Evolutionary conservation across 2,888 invertebrate species (phyloP).

Genomic region (Crematogaster levior): DNA sequence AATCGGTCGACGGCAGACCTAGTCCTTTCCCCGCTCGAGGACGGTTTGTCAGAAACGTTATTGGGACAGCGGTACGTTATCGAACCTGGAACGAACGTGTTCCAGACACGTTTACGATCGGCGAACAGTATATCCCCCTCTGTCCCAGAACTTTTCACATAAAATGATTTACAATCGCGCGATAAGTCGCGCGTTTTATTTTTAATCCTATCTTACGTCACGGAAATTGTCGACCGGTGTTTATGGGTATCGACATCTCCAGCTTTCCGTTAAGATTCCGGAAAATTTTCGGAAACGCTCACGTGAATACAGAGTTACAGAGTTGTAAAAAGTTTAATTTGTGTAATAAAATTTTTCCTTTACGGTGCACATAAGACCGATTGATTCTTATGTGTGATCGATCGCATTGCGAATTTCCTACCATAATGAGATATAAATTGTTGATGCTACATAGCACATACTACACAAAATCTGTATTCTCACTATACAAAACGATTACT

Average conservation of each 20-base stretch:
- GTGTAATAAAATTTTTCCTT: slow-evolving; percentile 25
- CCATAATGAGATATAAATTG: slow-evolving; percentile 62
- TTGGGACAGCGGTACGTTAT: slow-evolving; percentile 60
- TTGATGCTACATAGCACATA: slow-evolving; percentile 50
- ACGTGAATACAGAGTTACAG: background rate
- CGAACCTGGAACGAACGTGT: slow-evolving; percentile 50
- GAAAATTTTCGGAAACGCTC: background rate
- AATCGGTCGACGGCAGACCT: slow-evolving; percentile 36
- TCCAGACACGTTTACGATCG: slow-evolving; percentile 60
- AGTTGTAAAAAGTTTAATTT: background rate
- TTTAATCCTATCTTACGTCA: slow-evolving; percentile 29
- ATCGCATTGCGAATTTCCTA: slow-evolving; percentile 65
- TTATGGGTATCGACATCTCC: background rate
- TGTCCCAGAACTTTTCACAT: slow-evolving; percentile 37
- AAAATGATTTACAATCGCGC: slow-evolving; percentile 46
- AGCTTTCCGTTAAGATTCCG: background rate
- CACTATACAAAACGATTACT: slow-evolving; percentile 62
- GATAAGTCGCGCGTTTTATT: slow-evolving; percentile 49
- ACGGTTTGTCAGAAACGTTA: slow-evolving; percentile 60
- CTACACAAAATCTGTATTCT: slow-evolving; percentile 70
- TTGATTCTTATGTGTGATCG: slow-evolving; percentile 65
- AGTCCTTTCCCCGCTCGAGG: slow-evolving; percentile 33
- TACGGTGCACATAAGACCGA: slow-evolving; percentile 48
- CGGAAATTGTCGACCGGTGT: slow-evolving; percentile 12
- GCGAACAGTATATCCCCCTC: slow-evolving; percentile 42